These are phyloP conservation scores for Formicarius rufipectus DNA, from an alignment of 2,113 vertebrate genomes.

Conservation along the genomic window DNA sequence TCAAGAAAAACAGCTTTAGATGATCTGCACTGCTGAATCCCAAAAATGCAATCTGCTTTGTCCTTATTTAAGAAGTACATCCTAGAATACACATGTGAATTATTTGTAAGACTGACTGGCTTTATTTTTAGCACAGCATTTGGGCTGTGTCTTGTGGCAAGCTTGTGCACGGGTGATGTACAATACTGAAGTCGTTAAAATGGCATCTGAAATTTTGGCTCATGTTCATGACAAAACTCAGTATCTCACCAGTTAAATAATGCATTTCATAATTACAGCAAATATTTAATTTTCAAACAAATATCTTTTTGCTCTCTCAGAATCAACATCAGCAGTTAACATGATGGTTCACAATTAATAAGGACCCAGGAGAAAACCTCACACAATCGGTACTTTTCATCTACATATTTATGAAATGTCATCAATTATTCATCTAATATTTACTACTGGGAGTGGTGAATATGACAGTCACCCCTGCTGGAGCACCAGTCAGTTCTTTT, in stretches of 20 bases:
- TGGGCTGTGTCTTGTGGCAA: not conserved
- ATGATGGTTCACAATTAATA: slow-evolving; percentile 53
- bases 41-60: slow-evolving; percentile 43
- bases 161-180: not conserved
- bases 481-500: not conserved
- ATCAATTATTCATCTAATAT: slow-evolving; percentile 26
- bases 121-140: slow-evolving; percentile 39
- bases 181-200: not conserved
- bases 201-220: not conserved
- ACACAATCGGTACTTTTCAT: slow-evolving; percentile 24
- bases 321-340: slow-evolving; percentile 39
- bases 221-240: not conserved
- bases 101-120: slow-evolving; percentile 17
- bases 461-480: not conserved
- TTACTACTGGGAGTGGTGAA: slow-evolving; percentile 24
- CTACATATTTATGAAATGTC: slow-evolving; percentile 38
- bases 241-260: not conserved
- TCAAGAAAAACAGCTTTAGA: slow-evolving; percentile 34
- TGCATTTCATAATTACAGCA: slow-evolving; percentile 18
- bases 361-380: slow-evolving; percentile 38
- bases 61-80: slow-evolving; percentile 35
- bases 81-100: slow-evolving; percentile 26
- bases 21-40: slow-evolving; percentile 39
- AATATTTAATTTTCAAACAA: slow-evolving; percentile 50
- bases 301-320: slow-evolving; percentile 25